These are phyloP conservation scores for Mamestra configurata DNA, from an alignment of 1,140 invertebrate species.

Conservation along the genomic window DNA sequence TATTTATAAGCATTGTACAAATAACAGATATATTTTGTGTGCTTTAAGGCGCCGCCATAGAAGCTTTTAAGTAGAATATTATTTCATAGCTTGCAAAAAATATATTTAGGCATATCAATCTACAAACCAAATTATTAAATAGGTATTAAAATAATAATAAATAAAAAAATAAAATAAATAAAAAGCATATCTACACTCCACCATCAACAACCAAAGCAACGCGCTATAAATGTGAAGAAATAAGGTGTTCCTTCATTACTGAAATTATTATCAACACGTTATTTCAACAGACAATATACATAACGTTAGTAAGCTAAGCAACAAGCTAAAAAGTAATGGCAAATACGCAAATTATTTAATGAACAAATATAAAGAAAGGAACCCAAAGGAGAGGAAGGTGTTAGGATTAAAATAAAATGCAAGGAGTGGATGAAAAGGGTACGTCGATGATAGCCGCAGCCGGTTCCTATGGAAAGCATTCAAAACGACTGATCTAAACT, in stretches of 20 bases:
- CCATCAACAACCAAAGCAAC: constrained; percentile 30
- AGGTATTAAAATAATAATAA: constrained; percentile 26
- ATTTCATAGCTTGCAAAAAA: constrained; percentile 22
- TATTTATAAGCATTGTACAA: not conserved
- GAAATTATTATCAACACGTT: constrained; percentile 53
- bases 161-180: constrained; percentile 39
- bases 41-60: constrained; percentile 46
- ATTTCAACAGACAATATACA: constrained; percentile 61
- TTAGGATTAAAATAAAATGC: constrained; percentile 71
- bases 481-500: constrained; percentile 48
- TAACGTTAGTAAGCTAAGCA: constrained; percentile 69
- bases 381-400: constrained; percentile 67
- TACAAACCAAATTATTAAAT: constrained; percentile 33
- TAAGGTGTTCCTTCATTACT: constrained; percentile 27
- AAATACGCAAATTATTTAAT: constrained; percentile 73
- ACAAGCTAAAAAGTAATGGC: constrained; percentile 56
- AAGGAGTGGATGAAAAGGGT: constrained; percentile 74
- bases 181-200: constrained; percentile 39
- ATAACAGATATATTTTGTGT: not conserved
- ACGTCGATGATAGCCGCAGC: constrained; percentile 87
- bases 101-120: constrained; percentile 25
- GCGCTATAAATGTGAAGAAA: constrained; percentile 28
- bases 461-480: constrained; percentile 79
- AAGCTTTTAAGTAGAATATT: constrained; percentile 32
- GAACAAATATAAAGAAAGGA: constrained; percentile 78